A percentile compares a stretch with the other conserved stretches of the same genome.
Evolutionary conservation across 2,797 vertebrate species (phyloP).

Genomic region (Leontopithecus rosalia): DNA sequence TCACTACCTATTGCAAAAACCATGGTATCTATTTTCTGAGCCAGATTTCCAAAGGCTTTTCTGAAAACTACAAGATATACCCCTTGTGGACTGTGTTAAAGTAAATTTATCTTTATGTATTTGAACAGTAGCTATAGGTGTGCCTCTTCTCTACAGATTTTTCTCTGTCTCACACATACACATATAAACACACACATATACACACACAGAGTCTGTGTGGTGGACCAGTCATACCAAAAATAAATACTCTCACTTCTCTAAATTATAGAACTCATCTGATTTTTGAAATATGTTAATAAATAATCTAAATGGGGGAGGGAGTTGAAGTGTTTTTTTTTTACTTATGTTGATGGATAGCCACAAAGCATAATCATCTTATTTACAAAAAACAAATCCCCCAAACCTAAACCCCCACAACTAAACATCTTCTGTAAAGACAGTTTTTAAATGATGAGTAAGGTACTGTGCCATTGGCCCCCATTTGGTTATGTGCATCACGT

Average conservation of each 20-base stretch:
- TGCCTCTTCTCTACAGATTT: slow-evolving; percentile 53
- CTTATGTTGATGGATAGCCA: slow-evolving; percentile 89
- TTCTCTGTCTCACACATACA: slow-evolving; percentile 10
- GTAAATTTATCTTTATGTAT: slow-evolving; percentile 78
- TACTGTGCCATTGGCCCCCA: slow-evolving; percentile 78
- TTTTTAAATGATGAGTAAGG: slow-evolving; percentile 84
- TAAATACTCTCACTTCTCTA: slow-evolving; percentile 89
- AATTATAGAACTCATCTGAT: slow-evolving; percentile 85
- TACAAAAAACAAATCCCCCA: slow-evolving; percentile 81
- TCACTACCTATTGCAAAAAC: not conserved
- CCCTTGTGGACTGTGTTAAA: slow-evolving; percentile 80
- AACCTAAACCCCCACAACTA: slow-evolving; percentile 63
- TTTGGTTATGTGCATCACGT: slow-evolving; percentile 85
- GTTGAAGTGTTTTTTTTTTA: slow-evolving; percentile 74
- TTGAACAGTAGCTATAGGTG: slow-evolving; percentile 47
- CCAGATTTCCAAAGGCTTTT: slow-evolving; percentile 73
- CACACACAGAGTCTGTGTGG: slow-evolving; percentile 79
- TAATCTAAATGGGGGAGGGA: slow-evolving; percentile 85
- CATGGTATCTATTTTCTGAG: slow-evolving; percentile 72
- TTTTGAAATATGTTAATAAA: slow-evolving; percentile 89
- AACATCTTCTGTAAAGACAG: slow-evolving; percentile 86
- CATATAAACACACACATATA: slow-evolving; percentile 68
- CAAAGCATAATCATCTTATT: slow-evolving; percentile 88
- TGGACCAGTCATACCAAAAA: slow-evolving; percentile 87
- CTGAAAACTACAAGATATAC: slow-evolving; percentile 75